Evolutionary conservation across 92 coral and sea anemone genomes (phyloP), one percentile per base, ranked within the genome.

Genomic region (Blastomussa wellsi): DNA sequence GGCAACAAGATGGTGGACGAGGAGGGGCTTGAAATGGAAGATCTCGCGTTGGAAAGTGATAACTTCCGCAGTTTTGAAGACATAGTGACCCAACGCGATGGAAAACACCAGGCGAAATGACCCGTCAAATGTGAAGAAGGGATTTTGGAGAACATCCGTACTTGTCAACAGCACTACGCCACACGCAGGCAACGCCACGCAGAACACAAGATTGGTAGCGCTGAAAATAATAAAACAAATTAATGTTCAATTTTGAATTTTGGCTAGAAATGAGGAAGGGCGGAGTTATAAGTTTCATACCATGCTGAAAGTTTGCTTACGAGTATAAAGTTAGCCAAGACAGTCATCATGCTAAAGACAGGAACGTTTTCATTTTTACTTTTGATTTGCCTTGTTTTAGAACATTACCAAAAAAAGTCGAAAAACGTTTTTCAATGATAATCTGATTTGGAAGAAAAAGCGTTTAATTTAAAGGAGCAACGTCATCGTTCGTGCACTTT

Each of bases 1-100:
- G 35, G 93, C 96, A 65, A 97, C 99, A 36, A 82, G 44, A 72
- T 95, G 98, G 52, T 95, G 98, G 59, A 97, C 93, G 12, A 90
- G 93, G 9, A 95, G 84, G 7, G 96, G 95, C 52, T 89, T 93
- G 87, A 92, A 95, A 84, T 97, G 95, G 39, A 87, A 82, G 36
- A 87, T 87, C 35, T 92, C 80, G 32, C 69, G 78, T 19, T 77
- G 88, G 91, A 88, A 92, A 76, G 89, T 90, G 17, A 88, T 62
- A 24, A 87, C 88, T 79, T 97, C 97, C 69, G 95, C 94, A 33
- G 88, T 79, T 76, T 92, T 97, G 88, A 95, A 97, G 36, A 83
- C 90, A 49, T 91, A 93, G 81, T 92, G 93, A 6, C 99, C 99
- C 53, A 93, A 32, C 33, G 92, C 90, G 52, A 93, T 75, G 42